A percentile compares a stretch with the other conserved stretches of the same genome.
Evolutionary conservation across 2,797 vertebrate genomes (phyloP).

Genomic region (Morus bassanus): DNA sequence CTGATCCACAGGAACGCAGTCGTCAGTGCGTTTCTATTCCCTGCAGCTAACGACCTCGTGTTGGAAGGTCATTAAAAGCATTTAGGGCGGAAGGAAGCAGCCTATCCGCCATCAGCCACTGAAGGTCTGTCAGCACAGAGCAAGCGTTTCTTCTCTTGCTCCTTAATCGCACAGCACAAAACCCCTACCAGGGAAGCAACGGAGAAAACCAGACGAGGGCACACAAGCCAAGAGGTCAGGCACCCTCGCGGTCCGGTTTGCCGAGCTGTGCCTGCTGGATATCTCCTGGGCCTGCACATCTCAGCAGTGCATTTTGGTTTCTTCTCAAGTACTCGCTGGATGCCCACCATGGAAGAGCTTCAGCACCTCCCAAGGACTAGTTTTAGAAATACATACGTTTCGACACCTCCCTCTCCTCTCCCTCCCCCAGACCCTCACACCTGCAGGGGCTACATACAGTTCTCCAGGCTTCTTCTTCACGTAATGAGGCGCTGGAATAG

Average conservation of each 20-base stretch:
- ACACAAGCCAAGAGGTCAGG: neutral
- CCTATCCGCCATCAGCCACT: neutral
- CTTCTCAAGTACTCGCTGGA: neutral
- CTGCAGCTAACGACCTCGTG: neutral
- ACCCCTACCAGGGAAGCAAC: neutral
- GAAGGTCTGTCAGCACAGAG: neutral
- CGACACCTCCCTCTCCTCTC: neutral
- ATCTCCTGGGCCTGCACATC: neutral
- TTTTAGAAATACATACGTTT: neutral
- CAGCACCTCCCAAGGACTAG: neutral
- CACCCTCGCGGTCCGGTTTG: rapidly evolving
- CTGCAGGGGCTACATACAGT: neutral
- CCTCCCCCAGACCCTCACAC: neutral
- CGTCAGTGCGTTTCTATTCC: neutral
- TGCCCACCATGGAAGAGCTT: neutral
- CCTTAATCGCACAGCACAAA: neutral
- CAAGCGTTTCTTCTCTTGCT: neutral
- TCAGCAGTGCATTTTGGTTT: neutral
- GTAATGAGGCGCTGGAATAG: neutral
- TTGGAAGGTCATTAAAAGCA: neutral
- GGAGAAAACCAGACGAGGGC: neutral
- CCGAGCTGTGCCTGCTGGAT: neutral
- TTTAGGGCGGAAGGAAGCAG: neutral
- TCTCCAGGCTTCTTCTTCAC: neutral
- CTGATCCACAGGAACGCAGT: neutral